Evolutionary conservation across 2,113 vertebrate genomes (phyloP), one percentile per base, ranked within the genome.

Genomic region (Empidonax traillii): DNA sequence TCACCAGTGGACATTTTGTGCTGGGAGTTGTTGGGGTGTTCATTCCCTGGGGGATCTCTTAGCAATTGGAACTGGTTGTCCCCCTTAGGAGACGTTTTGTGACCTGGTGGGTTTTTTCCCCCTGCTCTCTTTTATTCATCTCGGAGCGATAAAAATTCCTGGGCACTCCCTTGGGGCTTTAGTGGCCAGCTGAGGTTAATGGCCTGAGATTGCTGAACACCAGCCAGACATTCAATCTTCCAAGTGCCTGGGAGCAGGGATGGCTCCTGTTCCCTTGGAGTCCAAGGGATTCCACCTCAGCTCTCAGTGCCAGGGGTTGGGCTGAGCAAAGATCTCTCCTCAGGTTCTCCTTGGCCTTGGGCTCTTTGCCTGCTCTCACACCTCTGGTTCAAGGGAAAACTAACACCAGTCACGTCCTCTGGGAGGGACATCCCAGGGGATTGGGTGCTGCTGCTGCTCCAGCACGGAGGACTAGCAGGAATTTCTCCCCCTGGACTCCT

Each of bases 151-250:
- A 59, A 68, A 90, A 96, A 74, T n/a, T 8, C 85, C 16, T 22
- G 52, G 83, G 47, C 67, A 80, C 95, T 91, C 93, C 93, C 66
- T 43, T 85, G 33, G 66, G 84, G 67, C 83, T 12, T 94, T 92
- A 85, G 90, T 83, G 93, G 80, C 39, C 77, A 39, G 35, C 14
- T 20, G 43, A 53, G 74, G 46, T 77, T 74, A 93, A 96, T 90
- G 71, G 71, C 58, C 82, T 4, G 39, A 78, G 67, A n/a, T 66
- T 43, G 72, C 95, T 95, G 89, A 95, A 73, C 67, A 74, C 75
- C 94, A 95, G 93, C 76, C 92, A 80, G 77, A 87, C 73, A 43
- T 94, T 89, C 35, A 68, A 91, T 96, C 83, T 87, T 92, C 90
- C 73, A 65, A 68, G 92, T 63, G 68, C 74, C 66, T 86, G 76